Evolutionary conservation across 1,140 invertebrate species (phyloP).

Genomic region (Drosophila takahashii): DNA sequence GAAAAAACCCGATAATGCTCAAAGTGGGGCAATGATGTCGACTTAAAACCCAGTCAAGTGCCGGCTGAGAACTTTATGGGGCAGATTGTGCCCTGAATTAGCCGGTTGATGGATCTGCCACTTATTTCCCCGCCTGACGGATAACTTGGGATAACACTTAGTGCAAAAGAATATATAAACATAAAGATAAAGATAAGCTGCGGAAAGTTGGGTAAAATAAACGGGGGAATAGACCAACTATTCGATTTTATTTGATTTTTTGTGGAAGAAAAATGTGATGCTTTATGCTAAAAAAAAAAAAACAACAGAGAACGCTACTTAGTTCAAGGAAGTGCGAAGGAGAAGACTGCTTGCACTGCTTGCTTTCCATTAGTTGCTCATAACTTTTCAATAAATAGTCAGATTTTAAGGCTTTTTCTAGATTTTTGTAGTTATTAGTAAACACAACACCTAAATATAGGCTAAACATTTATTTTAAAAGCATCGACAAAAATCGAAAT

Average conservation of each 20-base stretch:
- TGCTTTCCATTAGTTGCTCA: too few species aligned
- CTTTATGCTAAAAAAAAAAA: too few species aligned
- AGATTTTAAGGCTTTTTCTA: too few species aligned
- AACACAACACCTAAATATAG: too few species aligned
- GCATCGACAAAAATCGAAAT: neutral
- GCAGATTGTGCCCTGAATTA: constrained; percentile 12
- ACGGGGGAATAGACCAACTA: neutral
- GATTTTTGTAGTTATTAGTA: too few species aligned
- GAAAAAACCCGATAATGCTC: constrained; percentile 25
- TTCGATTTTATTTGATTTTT: too few species aligned
- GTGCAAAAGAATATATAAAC: neutral
- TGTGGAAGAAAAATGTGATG: too few species aligned
- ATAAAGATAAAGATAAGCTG: neutral
- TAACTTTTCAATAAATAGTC: too few species aligned
- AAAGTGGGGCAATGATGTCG: constrained; percentile 33
- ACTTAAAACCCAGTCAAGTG: constrained; percentile 17
- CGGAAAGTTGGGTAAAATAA: neutral
- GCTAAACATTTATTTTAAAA: neutral
- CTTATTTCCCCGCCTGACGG: neutral
- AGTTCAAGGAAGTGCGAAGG: too few species aligned
- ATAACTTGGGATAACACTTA: constrained; percentile 5
- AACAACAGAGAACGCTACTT: too few species aligned
- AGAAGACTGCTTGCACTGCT: too few species aligned
- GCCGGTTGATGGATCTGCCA: constrained; percentile 10
- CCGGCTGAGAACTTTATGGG: constrained; percentile 10